Evolutionary conservation across 2,888 invertebrate genomes (phyloP).

Genomic region (Cylloceria caligata): DNA sequence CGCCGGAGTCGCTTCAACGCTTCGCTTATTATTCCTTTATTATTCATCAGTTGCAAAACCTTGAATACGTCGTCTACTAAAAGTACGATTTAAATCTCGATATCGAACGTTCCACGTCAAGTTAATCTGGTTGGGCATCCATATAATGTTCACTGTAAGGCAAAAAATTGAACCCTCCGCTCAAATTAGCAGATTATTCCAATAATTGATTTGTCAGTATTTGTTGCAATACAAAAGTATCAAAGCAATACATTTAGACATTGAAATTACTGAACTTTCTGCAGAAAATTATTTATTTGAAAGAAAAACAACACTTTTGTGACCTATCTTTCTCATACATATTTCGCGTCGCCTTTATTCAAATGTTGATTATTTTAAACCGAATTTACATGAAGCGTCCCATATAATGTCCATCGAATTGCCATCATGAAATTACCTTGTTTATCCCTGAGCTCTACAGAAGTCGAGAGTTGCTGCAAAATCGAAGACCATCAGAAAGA

Average conservation of each 20-base stretch:
- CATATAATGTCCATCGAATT: background rate
- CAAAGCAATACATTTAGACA: background rate
- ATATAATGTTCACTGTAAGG: too few relatives aligned
- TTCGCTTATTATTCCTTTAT: constrained; percentile 40
- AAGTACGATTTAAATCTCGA: background rate
- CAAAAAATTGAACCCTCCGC: too few relatives aligned
- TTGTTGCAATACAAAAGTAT: background rate
- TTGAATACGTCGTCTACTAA: constrained; percentile 3
- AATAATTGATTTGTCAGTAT: background rate
- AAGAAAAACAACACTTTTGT: background rate
- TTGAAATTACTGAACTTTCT: background rate
- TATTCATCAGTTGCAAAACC: constrained; percentile 28
- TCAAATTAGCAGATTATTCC: background rate
- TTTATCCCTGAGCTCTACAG: background rate
- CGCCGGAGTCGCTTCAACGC: constrained; percentile 50
- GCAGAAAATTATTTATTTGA: background rate
- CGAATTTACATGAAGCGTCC: background rate
- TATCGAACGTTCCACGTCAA: background rate
- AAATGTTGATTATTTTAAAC: background rate
- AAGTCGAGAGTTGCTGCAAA: background rate
- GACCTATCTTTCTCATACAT: too few relatives aligned
- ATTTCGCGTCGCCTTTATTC: too few relatives aligned
- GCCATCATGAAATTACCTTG: constrained; percentile 10
- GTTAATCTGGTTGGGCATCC: background rate
- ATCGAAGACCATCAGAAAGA: background rate